Evolutionary conservation across 2,113 vertebrate species (phyloP).

Genomic region (Turnix velox): DNA sequence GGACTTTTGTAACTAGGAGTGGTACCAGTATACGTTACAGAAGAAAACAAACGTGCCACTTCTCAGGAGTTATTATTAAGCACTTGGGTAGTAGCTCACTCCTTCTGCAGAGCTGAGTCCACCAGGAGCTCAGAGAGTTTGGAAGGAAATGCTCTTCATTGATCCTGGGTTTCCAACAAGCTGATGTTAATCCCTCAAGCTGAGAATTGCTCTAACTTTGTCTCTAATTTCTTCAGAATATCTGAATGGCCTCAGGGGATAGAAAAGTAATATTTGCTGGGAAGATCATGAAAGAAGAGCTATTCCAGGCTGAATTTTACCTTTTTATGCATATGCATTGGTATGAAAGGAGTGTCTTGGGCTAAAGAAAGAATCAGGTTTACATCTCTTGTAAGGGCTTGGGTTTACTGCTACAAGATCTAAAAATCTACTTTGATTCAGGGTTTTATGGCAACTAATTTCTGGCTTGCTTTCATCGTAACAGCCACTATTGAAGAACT

Average conservation of each 20-base stretch:
- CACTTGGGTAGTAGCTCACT: not conserved
- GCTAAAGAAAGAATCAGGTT: not conserved
- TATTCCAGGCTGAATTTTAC: not conserved
- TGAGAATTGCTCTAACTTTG: constrained; percentile 2
- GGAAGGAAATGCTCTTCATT: not conserved
- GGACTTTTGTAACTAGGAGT: not conserved
- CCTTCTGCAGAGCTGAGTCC: not conserved
- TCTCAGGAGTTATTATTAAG: not conserved
- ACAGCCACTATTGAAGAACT: not conserved
- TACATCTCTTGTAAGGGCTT: not conserved
- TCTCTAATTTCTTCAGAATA: constrained; percentile 20
- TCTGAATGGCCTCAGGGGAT: not conserved
- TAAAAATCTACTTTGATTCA: not conserved
- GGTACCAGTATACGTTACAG: fast-evolving
- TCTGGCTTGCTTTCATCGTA: not conserved
- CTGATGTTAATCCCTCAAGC: not conserved
- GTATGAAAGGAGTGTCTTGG: not conserved
- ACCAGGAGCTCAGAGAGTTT: not conserved
- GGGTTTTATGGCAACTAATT: not conserved
- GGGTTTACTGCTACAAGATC: not conserved
- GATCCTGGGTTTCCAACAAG: not conserved
- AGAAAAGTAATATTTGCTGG: constrained; percentile 8
- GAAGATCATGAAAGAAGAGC: not conserved
- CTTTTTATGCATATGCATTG: not conserved
- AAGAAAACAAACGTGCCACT: not conserved